Percentiles rank a stretch among this genome's conserved stretches.
Conservation (phyloP, 2,113 vertebrate genomes). For the Paraplagusia blochii region DNA sequence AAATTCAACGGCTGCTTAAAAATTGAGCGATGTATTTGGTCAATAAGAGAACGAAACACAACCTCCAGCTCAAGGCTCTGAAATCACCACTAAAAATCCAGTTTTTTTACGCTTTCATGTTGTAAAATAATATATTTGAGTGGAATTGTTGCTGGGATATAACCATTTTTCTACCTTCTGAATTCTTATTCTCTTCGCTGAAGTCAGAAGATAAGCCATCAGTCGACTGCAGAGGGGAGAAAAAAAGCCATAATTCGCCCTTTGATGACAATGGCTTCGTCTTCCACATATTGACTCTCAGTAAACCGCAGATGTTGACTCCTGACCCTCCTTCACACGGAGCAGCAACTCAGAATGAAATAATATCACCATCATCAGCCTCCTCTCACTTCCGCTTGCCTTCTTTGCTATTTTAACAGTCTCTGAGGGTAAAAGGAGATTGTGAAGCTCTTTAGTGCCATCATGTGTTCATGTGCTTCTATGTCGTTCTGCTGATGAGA, state of each 20-base stretch:
- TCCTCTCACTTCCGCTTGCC: constrained; percentile 26
- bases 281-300: constrained; percentile 33
- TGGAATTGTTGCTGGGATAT: constrained; percentile 8
- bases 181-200: constrained; percentile 9
- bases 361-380: constrained; percentile 41
- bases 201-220: constrained; percentile 19
- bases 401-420: constrained; percentile 16
- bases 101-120: no score
- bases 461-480: constrained; percentile 53
- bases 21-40: no score
- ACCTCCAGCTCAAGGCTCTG: no score
- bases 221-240: neutral
- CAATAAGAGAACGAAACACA: no score
- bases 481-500: constrained; percentile 5
- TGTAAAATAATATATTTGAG: neutral
- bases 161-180: neutral
- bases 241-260: constrained; percentile 10
- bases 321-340: constrained; percentile 45
- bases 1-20: no score
- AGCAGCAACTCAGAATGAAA: constrained; percentile 51
- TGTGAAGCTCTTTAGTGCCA: constrained; percentile 65
- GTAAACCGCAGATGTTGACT: constrained; percentile 53
- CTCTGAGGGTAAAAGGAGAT: constrained; percentile 27
- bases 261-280: constrained; percentile 23
- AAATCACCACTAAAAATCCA: no score